Conservation (phyloP, 2,113 vertebrate species). For the Pygoscelis antarcticus region DNA sequence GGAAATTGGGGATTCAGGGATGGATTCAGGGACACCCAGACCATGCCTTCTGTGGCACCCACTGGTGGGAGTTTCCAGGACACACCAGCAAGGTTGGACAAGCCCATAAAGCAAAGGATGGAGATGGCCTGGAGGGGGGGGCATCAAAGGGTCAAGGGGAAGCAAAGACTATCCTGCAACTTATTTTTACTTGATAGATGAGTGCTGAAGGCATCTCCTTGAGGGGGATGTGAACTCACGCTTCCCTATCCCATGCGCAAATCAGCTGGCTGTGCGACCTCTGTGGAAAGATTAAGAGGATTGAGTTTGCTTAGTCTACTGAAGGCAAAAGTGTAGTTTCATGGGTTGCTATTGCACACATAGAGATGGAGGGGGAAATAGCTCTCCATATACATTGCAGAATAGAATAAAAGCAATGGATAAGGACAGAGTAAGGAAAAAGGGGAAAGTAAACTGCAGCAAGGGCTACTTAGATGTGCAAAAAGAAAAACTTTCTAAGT, state of each 20-base stretch:
- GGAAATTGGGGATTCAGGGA: background rate
- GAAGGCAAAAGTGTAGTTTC: background rate
- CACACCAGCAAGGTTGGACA: background rate
- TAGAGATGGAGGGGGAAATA: background rate
- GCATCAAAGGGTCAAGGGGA: background rate
- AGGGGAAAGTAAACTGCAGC: background rate
- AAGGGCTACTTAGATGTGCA: background rate
- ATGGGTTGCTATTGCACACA: accelerated
- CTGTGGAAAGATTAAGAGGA: background rate
- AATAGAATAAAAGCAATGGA: background rate
- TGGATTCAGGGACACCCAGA: background rate
- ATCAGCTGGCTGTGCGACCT: background rate
- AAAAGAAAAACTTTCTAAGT: background rate
- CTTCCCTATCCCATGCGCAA: background rate
- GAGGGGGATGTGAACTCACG: background rate
- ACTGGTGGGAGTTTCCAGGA: background rate
- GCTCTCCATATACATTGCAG: background rate
- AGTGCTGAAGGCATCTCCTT: background rate
- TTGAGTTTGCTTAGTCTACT: background rate
- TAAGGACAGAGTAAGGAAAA: background rate
- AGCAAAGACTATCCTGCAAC: background rate
- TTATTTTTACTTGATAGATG: background rate
- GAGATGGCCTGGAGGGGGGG: too few species aligned
- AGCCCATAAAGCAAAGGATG: background rate
- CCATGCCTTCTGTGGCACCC: background rate